These are phyloP conservation scores for Agrochola lychnidis DNA, from an alignment of 2,888 invertebrate species.

Conservation along the genomic window DNA sequence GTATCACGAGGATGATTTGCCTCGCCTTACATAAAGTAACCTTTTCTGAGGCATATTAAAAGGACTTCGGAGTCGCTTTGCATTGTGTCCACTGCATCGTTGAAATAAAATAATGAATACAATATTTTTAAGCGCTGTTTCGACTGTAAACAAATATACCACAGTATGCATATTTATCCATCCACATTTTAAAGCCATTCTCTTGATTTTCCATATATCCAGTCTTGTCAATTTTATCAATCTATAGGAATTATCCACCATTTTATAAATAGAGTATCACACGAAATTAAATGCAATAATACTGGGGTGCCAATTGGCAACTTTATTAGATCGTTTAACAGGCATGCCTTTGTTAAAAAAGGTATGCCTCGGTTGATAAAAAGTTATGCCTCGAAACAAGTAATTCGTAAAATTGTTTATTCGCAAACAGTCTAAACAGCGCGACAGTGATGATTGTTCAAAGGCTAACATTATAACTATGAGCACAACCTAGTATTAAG, in stretches of 20 bases:
- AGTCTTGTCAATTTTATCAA: slow-evolving; percentile 50
- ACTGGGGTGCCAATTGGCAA: slow-evolving; percentile 32
- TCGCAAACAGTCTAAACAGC: slow-evolving; percentile 55
- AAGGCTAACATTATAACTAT: slow-evolving; percentile 67
- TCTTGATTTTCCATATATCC: slow-evolving; percentile 34
- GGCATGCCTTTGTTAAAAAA: neutral
- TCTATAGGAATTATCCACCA: slow-evolving; percentile 59
- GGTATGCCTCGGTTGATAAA: slow-evolving; percentile 13
- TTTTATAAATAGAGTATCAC: slow-evolving; percentile 56
- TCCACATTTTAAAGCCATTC: slow-evolving; percentile 24
- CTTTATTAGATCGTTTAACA: neutral
- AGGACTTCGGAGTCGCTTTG: slow-evolving; percentile 17
- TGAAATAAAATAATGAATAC: slow-evolving; percentile 44
- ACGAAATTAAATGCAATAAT: slow-evolving; percentile 56
- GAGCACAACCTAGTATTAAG: slow-evolving; percentile 75
- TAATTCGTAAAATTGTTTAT: neutral
- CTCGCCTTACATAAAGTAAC: slow-evolving; percentile 9
- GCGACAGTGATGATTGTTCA: slow-evolving; percentile 51
- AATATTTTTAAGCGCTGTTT: slow-evolving; percentile 51
- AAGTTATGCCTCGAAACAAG: slow-evolving; percentile 20
- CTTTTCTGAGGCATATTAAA: slow-evolving; percentile 9
- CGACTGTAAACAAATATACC: slow-evolving; percentile 36
- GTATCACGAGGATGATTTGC: slow-evolving; percentile 9
- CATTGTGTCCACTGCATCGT: slow-evolving; percentile 42
- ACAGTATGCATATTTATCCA: slow-evolving; percentile 16